Conservation (phyloP, 2,113 vertebrate genomes). For the Ictalurus furcatus region DNA sequence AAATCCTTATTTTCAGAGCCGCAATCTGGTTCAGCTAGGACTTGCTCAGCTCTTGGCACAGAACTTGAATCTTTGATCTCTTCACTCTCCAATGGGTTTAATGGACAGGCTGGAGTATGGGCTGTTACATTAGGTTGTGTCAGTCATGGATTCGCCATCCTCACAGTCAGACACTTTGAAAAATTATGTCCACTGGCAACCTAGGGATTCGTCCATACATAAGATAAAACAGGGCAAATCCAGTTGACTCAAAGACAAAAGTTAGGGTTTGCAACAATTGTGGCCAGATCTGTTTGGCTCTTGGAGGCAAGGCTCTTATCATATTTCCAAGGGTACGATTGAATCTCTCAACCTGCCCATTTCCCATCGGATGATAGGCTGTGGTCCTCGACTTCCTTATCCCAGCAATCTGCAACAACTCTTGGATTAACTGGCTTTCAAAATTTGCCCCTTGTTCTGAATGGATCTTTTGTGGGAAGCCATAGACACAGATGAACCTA, state of each 20-base stretch:
- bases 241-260: not conserved
- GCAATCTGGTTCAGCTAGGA: too few species aligned
- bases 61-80: too few species aligned
- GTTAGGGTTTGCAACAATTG: not conserved
- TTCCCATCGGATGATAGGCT: not conserved
- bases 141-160: too few species aligned
- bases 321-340: not conserved
- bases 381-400: slow-evolving; percentile 17
- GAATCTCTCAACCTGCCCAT: not conserved
- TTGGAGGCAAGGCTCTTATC: not conserved
- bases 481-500: not conserved
- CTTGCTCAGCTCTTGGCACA: too few species aligned
- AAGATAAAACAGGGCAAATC: not conserved
- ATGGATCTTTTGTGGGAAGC: not conserved
- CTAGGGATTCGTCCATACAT: not conserved
- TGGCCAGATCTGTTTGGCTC: not conserved
- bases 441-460: slow-evolving; percentile 10
- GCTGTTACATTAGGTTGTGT: too few species aligned
- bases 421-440: not conserved
- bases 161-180: not conserved
- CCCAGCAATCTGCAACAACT: slow-evolving; percentile 10
- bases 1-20: too few species aligned
- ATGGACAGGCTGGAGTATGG: too few species aligned
- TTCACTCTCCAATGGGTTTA: too few species aligned
- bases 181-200: not conserved